Conservation (phyloP, 2,113 vertebrate genomes). For the Mastomys natalensis region DNA sequence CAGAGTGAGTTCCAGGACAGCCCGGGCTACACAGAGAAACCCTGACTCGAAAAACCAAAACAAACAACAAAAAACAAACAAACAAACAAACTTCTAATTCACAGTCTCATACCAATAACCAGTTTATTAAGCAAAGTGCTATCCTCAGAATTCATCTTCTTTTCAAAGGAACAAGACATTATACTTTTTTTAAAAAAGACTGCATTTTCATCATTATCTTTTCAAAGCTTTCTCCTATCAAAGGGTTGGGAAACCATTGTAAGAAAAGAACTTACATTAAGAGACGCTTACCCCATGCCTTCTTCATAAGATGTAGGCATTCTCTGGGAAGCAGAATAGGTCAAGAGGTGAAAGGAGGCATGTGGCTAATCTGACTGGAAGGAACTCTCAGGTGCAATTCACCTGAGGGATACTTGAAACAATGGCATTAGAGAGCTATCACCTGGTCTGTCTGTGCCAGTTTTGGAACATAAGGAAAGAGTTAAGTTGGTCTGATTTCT, state of each 20-base stretch:
- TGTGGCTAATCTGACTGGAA: neutral
- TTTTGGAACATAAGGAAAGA: neutral
- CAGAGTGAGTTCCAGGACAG: no score
- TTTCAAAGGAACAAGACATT: neutral
- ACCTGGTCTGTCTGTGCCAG: neutral
- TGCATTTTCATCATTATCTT: neutral
- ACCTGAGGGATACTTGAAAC: neutral
- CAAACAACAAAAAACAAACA: slow-evolving; percentile 34
- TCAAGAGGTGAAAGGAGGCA: neutral
- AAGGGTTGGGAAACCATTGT: slow-evolving; percentile 3
- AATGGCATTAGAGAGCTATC: neutral
- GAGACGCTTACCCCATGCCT: neutral
- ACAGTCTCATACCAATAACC: neutral
- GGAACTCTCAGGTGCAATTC: neutral
- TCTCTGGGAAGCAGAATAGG: neutral
- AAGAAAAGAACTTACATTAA: neutral
- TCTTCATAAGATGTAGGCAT: neutral
- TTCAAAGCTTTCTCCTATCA: neutral
- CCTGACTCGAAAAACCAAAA: no score
- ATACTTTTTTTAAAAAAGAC: neutral
- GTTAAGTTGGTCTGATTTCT: neutral
- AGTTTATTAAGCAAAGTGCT: slow-evolving; percentile 1
- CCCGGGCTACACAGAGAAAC: no score
- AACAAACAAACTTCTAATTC: slow-evolving; percentile 5
- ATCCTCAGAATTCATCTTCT: neutral